Evolutionary conservation across 1,140 invertebrate genomes (phyloP).

Genomic region (Rhynchophorus ferrugineus): DNA sequence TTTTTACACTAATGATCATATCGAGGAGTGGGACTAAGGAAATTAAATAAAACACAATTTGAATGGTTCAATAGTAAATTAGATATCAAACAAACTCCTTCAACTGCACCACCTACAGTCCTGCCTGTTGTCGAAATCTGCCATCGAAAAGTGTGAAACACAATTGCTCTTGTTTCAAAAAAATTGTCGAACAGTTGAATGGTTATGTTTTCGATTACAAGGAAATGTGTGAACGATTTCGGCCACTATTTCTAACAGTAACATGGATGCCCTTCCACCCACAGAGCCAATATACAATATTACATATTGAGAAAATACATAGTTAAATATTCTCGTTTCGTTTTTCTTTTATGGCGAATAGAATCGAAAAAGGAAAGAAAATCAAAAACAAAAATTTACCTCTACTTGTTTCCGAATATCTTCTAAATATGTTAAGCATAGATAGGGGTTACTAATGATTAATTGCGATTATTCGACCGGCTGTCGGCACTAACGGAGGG

Average conservation of each 20-base stretch:
- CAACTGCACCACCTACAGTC: constrained; percentile 27
- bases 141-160: constrained; percentile 7
- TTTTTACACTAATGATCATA: too few relatives aligned
- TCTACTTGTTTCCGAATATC: constrained; percentile 30
- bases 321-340: too few relatives aligned
- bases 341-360: constrained; percentile 24
- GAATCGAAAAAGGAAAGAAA: constrained; percentile 20
- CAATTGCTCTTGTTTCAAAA: constrained; percentile 14
- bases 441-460: too few relatives aligned
- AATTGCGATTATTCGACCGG: too few relatives aligned
- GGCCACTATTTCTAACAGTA: constrained; percentile 31
- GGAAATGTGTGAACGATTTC: constrained; percentile 25
- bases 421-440: constrained; percentile 33
- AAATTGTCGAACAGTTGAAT: constrained; percentile 31
- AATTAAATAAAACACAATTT: constrained; percentile 9
- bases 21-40: too few relatives aligned
- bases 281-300: constrained; percentile 38
- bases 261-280: constrained; percentile 37
- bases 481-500: too few relatives aligned
- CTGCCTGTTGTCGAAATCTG: not conserved
- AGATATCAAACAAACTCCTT: constrained; percentile 34
- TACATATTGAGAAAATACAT: constrained; percentile 29
- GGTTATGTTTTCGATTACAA: constrained; percentile 31
- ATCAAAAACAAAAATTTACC: constrained; percentile 19
- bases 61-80: constrained; percentile 31